Evolutionary conservation across 2,888 invertebrate species (phyloP), one percentile per base, ranked within the genome.

Genomic region (Acleris literana): DNA sequence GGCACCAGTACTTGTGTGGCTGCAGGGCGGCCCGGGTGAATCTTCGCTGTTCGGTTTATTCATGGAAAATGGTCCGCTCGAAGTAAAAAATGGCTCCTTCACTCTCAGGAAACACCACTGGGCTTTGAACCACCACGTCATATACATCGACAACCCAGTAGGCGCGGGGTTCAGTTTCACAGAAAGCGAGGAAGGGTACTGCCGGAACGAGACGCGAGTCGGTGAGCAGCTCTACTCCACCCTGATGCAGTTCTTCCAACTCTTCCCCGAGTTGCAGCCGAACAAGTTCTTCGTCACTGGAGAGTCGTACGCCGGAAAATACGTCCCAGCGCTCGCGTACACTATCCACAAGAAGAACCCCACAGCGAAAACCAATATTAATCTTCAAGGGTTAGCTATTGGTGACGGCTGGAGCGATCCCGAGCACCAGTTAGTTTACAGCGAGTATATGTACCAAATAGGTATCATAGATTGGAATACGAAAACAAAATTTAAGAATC

Each of bases 81-180:
- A 82, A 71, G 87, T 90, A 0, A 74, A 82, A 2, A 78, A 81
- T n/a, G 76, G 74, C 2, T 86, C 78, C 74, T 83, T 96, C 58
- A 88, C 92, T 69, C 88, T 94, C 70, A 93, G 97, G 51, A 94
- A 96, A 74, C 95, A 95, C 74, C 94, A 96, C 9, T 99, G 98
- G 98, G 95, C 95, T 62, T 87, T 94, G 51, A 94, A 94, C 11
- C 97, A 97, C 82, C 95, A 96, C 74, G 86, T 98, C 54, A 93
- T 99, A 61, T 99, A 97, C 82, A 96, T 99, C 67, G 98, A 99
- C 83, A 98, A 97, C 84, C 98, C 98, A 0, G 98, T 97, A 1
- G 97, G 97, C 2, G 96, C 97, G 3, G 98, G 98, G 0, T 99
- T 96, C 81, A 98, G 98, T 87, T 98, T 97, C 78, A 97, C 98